Evolutionary conservation across 2,888 invertebrate species (phyloP), one percentile per base, ranked within the genome.

Genomic region (Synanthedon tipuliformis): DNA sequence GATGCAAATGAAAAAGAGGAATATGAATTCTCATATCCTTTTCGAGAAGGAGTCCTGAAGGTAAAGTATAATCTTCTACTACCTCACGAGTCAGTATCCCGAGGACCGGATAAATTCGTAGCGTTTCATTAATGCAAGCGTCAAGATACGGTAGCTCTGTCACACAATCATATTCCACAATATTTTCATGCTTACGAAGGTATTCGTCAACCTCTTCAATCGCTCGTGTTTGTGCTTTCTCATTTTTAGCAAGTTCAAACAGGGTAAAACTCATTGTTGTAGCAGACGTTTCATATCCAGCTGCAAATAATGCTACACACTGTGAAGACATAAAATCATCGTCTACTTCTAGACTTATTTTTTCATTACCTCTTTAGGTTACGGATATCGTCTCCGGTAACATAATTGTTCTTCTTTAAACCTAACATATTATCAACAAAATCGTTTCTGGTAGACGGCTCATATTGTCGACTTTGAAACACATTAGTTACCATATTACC

Each of bases 291-390:
- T 80, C 79, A 50, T 65, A 80, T 0, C 79, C 79, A 18, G 77
- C 78, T 0, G 65, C 67, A 40, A 78, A 79, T 52, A 91, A 89
- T 0, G 88, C 64, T 40, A 88, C 78, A 10, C 81, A 75, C 55
- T 89, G 89, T 0, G 88, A 83, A 0, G 78, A 75, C 27, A 88
- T 56, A 53, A 84, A 69, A 7, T 78, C 65, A 7, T 75, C 54
- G 1, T 71, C 69, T 12, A 84, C 51, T 0, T 69, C 66, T 10
- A 84, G 45, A 12, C 53, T 54, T 3, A 53, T 50, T 15, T 52
- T 55, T 10, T 50, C 54, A 10, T n/a, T 55, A 1, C 34, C 61
- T 0, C 62, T 54, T 54, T 58, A 69, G 57, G 41, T 71, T 74
- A 0, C 51, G 63, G 18, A 79, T 57, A 51, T 69, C 68, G 53